Evolutionary conservation across 1,140 invertebrate genomes (phyloP), one percentile per base, ranked within the genome.

Genomic region (Maniola jurtina): DNA sequence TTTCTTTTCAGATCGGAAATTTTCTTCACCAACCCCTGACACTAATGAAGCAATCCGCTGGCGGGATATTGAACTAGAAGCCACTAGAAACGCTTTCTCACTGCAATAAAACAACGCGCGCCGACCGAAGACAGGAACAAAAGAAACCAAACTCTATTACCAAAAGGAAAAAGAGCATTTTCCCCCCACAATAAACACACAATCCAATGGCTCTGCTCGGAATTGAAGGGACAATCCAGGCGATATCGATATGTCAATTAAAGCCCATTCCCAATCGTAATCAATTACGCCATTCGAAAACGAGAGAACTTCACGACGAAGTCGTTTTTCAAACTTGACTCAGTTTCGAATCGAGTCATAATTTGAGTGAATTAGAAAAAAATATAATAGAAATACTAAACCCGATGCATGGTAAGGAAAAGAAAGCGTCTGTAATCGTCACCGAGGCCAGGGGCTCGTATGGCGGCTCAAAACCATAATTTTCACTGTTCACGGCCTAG

Each of bases 21-120:
- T 75, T 83, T 81, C 78, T 75, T 70, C 80, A 76, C 71, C 75
- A 81, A 81, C 84, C 82, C 77, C 72, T 72, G 77, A 69, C 76
- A 78, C 81, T 90, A 89, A 89, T 90, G 86, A 88, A 87, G 84
- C 88, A 89, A 88, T 89, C 84, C 84, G 68, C 80, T 78, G 78
- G 64, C 80, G 77, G 85, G 82, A 89, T 88, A 89, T 90, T 90
- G 79, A 76, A 88, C 76, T 83, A 84, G 82, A 66, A 78, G 76
- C 78, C 75, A 78, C 81, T 86, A 75, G 67, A 82, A 76, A 68
- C 75, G 70, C 71, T 77, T 80, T 78, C 76, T 72, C 64, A 82
- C 64, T 68, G 76, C 77, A 88, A 88, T 86, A 86, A 84, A 83
- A 88, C 80, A 83, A 81, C 76, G 79, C 69, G 68, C 65, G 55